Percentiles rank a stretch among this genome's conserved stretches.
Evolutionary conservation across 2,113 vertebrate species (phyloP).

Genomic region (Passerina amoena): DNA sequence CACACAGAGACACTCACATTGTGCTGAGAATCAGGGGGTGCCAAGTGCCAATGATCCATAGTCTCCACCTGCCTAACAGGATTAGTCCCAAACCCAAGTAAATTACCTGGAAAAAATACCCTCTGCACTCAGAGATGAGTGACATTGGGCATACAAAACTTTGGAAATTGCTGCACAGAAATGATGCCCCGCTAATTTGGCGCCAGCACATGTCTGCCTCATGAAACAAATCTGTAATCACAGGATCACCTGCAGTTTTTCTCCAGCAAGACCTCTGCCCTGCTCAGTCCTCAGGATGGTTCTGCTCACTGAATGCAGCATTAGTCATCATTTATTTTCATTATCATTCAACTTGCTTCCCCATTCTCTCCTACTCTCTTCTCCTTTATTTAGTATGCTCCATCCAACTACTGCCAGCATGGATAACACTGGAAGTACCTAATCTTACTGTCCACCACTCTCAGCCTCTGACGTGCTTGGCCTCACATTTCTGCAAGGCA

Average conservation of each 20-base stretch:
- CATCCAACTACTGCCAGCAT: neutral
- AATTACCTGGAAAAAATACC: neutral
- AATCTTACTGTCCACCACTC: neutral
- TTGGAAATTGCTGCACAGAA: neutral
- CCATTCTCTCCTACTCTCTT: constrained; percentile 2
- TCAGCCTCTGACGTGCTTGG: neutral
- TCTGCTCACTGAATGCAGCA: constrained; percentile 19
- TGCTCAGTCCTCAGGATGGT: constrained; percentile 23
- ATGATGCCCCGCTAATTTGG: neutral
- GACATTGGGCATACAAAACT: neutral
- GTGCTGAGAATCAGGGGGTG: neutral
- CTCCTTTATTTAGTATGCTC: neutral
- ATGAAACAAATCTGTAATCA: neutral
- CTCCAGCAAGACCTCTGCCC: constrained; percentile 26
- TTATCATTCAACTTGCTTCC: constrained; percentile 30
- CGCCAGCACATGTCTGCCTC: neutral
- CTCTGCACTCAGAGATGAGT: neutral
- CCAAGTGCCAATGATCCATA: neutral
- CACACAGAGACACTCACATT: neutral
- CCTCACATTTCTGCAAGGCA: neutral
- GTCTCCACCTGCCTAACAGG: neutral
- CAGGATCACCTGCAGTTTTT: neutral
- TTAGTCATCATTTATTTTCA: constrained; percentile 32
- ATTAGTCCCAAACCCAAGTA: neutral
- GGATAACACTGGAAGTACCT: constrained; percentile 2